phyloP scores from a whole-genome alignment of 2,888 invertebrate genomes.

The Himalopsyche anomala region DNA sequence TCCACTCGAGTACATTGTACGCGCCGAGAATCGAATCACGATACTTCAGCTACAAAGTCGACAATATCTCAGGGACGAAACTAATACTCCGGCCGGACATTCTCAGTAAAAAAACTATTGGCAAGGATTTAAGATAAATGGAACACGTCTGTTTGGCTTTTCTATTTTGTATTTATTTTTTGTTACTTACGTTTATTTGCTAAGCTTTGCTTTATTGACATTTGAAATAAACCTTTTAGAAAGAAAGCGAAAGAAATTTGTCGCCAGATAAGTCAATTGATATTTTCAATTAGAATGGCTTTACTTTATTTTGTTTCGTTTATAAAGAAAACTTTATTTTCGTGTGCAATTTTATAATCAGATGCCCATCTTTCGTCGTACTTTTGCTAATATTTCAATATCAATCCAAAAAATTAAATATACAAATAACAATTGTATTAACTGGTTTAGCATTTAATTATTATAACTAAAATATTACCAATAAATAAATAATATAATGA shows the following conservation, averaged over 20 bases:
- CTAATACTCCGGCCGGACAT: constrained; percentile 24
- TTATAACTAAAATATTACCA: too few species aligned
- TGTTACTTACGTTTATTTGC: constrained; percentile 6
- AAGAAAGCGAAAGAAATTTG: background rate
- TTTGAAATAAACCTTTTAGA: background rate
- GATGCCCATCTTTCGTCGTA: too few species aligned
- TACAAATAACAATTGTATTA: too few species aligned
- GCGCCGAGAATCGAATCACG: constrained; percentile 46
- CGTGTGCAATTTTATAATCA: too few species aligned
- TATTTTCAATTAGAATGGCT: too few species aligned
- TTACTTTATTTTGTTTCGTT: too few species aligned
- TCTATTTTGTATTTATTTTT: constrained; percentile 1
- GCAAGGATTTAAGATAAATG: constrained; percentile 26
- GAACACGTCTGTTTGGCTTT: constrained; percentile 27
- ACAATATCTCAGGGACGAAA: constrained; percentile 29
- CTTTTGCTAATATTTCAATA: too few species aligned
- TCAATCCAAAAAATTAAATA: too few species aligned
- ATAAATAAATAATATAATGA: too few species aligned
- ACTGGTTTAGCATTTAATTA: too few species aligned
- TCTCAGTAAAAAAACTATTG: background rate
- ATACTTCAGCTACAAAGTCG: constrained; percentile 17
- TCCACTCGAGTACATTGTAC: constrained; percentile 28
- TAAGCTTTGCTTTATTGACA: constrained; percentile 4
- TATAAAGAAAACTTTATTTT: too few species aligned
- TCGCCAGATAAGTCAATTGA: too few species aligned